These are phyloP conservation scores for Germaria angustata DNA, from an alignment of 2,888 invertebrate genomes.

Conservation along the genomic window DNA sequence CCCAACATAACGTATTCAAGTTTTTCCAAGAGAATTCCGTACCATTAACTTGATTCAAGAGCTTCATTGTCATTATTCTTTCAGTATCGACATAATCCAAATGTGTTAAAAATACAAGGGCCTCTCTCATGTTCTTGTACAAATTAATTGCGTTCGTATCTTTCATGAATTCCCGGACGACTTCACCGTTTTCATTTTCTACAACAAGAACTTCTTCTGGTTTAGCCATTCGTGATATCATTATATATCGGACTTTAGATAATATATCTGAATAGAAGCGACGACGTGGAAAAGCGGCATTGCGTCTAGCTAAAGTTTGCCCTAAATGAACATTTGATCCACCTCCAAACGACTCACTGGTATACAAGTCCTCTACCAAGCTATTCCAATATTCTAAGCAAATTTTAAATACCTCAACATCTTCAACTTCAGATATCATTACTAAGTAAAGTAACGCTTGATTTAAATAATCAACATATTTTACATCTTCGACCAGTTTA, in stretches of 20 bases:
- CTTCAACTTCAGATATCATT: constrained; percentile 98
- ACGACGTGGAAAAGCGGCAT: constrained; percentile 82
- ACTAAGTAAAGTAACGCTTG: constrained; percentile 93
- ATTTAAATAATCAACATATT: constrained; percentile 87
- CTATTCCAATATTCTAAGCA: constrained; percentile 99
- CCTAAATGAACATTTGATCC: constrained; percentile 73
- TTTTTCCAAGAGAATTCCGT: constrained; percentile 99
- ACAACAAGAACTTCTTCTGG: constrained; percentile 99
- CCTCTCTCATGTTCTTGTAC: constrained; percentile 99
- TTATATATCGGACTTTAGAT: constrained; percentile 94
- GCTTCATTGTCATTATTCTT: constrained; percentile 98
- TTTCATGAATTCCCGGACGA: constrained; percentile 99
- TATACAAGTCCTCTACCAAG: constrained; percentile 94
- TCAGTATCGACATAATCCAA: constrained; percentile 98
- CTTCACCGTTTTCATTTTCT: constrained; percentile 99
- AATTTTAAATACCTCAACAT: constrained; percentile 99
- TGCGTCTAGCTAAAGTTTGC: constrained; percentile 73
- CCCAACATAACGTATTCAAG: constrained; percentile 99
- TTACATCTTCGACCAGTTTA: constrained; percentile 90
- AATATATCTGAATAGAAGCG: constrained; percentile 89
- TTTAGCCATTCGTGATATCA: constrained; percentile 99
- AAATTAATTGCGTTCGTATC: constrained; percentile 99
- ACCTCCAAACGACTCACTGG: constrained; percentile 86
- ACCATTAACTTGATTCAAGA: constrained; percentile 98
- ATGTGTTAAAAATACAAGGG: constrained; percentile 98